These are phyloP conservation scores for Odontesthes bonariensis DNA, from an alignment of 2,113 vertebrate species.

Conservation along the genomic window DNA sequence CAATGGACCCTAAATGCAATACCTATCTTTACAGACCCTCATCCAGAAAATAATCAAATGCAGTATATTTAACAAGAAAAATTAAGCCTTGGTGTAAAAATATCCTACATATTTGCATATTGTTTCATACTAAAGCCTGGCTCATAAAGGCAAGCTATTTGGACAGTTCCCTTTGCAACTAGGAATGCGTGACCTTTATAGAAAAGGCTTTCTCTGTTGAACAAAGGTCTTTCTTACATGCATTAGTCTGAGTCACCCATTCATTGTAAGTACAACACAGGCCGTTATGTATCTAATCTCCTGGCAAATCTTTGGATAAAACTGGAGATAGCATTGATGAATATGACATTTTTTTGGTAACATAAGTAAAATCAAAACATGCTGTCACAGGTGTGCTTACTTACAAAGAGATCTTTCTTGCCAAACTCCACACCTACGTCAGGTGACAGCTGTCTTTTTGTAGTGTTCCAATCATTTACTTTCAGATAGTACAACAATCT, in stretches of 20 bases:
- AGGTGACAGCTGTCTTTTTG: not conserved
- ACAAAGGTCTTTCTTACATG: slow-evolving; percentile 76
- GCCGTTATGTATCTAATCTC: slow-evolving; percentile 55
- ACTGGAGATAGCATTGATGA: slow-evolving; percentile 12
- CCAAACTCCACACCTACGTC: not conserved
- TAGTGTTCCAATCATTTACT: not conserved
- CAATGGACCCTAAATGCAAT: not conserved
- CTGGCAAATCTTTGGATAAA: slow-evolving; percentile 32
- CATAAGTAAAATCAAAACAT: slow-evolving; percentile 19
- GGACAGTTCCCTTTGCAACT: slow-evolving; percentile 53
- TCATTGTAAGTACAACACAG: slow-evolving; percentile 64
- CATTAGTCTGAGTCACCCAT: slow-evolving; percentile 57
- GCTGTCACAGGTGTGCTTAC: not conserved
- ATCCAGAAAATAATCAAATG: not conserved
- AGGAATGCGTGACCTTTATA: slow-evolving; percentile 77
- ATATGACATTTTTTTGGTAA: slow-evolving; percentile 6
- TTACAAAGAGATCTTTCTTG: not conserved
- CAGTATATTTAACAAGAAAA: not conserved
- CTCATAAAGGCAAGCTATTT: slow-evolving; percentile 63
- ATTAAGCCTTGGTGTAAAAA: slow-evolving; percentile 61
- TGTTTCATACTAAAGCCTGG: slow-evolving; percentile 59
- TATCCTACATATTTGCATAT: slow-evolving; percentile 63
- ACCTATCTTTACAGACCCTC: not conserved
- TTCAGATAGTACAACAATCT: not conserved
- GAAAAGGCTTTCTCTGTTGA: slow-evolving; percentile 74